Percentiles rank a stretch among this genome's conserved stretches.
Evolutionary conservation across 2,888 invertebrate genomes (phyloP).

Genomic region (Coleophora deauratella): DNA sequence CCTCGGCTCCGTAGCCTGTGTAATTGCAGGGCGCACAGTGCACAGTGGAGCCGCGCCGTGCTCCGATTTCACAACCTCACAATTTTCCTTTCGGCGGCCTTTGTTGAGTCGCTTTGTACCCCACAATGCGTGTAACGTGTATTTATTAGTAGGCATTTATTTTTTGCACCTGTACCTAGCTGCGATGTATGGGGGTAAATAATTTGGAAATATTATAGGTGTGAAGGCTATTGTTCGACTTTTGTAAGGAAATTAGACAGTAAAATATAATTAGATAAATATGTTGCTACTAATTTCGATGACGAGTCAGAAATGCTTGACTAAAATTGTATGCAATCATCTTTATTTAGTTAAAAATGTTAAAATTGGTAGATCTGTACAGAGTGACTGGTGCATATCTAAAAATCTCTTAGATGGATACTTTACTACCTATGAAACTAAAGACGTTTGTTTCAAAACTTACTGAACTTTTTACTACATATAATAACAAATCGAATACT

Average conservation of each 20-base stretch:
- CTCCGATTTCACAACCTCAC: too few species aligned
- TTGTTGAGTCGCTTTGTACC: not conserved
- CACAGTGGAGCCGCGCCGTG: too few species aligned
- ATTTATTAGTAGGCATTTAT: constrained; percentile 11
- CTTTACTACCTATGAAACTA: too few species aligned
- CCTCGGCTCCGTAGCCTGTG: not conserved
- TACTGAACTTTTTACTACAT: too few species aligned
- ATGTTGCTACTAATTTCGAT: constrained; percentile 9
- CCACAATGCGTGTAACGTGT: too few species aligned
- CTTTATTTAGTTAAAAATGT: not conserved
- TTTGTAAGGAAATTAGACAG: not conserved
- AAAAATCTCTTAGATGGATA: too few species aligned
- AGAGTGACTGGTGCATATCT: too few species aligned
- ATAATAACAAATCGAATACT: too few species aligned
- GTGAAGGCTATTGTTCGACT: not conserved
- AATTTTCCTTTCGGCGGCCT: constrained; percentile 6
- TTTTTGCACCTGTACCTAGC: constrained; percentile 15
- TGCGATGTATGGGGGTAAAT: constrained; percentile 23
- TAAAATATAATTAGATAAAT: constrained; percentile 31
- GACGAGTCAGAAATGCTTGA: constrained; percentile 5
- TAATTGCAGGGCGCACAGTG: too few species aligned
- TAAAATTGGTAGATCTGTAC: too few species aligned
- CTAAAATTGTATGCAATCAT: too few species aligned
- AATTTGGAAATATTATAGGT: constrained; percentile 40
- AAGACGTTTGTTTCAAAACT: too few species aligned